These are phyloP conservation scores for Leucophenga montana DNA, from an alignment of 2,888 invertebrate genomes.

Conservation along the genomic window DNA sequence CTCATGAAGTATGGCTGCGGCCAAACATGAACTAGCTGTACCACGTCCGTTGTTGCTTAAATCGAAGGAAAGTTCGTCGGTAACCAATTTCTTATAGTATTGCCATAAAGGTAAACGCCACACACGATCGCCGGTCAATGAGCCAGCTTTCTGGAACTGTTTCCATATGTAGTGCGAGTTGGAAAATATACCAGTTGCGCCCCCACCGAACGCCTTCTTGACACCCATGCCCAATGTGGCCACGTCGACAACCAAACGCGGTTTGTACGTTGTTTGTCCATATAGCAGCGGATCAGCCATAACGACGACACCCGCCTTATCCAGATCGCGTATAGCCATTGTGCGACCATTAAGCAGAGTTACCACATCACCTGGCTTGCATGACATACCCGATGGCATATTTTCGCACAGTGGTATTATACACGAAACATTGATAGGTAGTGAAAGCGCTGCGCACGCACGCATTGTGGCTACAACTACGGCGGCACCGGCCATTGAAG, in stretches of 20 bases:
- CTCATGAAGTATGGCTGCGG: slow-evolving; percentile 81
- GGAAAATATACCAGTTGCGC: slow-evolving; percentile 76
- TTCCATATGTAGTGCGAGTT: slow-evolving; percentile 76
- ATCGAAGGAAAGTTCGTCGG: slow-evolving; percentile 74
- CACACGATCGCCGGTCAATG: slow-evolving; percentile 76
- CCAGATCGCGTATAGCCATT: slow-evolving; percentile 74
- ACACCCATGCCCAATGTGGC: slow-evolving; percentile 75
- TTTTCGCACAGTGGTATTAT: slow-evolving; percentile 73
- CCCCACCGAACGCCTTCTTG: slow-evolving; percentile 75
- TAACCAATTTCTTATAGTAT: slow-evolving; percentile 66
- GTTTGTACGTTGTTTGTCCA: slow-evolving; percentile 78
- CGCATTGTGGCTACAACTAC: slow-evolving; percentile 76
- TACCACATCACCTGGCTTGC: slow-evolving; percentile 74
- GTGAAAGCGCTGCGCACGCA: slow-evolving; percentile 74
- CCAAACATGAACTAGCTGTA: slow-evolving; percentile 78
- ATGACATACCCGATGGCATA: slow-evolving; percentile 76
- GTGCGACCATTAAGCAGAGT: slow-evolving; percentile 75
- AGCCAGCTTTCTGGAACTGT: slow-evolving; percentile 75
- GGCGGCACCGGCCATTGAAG: slow-evolving; percentile 79
- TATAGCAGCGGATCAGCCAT: slow-evolving; percentile 88
- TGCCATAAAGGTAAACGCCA: slow-evolving; percentile 79
- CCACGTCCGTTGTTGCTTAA: slow-evolving; percentile 77
- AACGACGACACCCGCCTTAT: slow-evolving; percentile 84
- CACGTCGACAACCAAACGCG: slow-evolving; percentile 76
- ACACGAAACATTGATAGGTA: slow-evolving; percentile 75